These are phyloP conservation scores for Drosophila leonis DNA, from an alignment of 2,888 invertebrate genomes.

Conservation along the genomic window DNA sequence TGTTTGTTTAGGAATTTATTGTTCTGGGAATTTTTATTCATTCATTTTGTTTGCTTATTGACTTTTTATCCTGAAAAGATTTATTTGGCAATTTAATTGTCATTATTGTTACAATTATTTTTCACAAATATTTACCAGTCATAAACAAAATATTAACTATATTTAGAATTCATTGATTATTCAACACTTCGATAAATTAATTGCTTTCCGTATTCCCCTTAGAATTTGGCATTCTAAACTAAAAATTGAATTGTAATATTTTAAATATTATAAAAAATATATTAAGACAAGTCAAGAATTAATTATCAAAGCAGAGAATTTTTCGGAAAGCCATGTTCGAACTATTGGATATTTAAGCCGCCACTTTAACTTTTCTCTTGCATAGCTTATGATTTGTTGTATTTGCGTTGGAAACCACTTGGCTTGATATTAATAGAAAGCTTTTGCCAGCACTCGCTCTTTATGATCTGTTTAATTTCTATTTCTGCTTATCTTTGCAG, in stretches of 20 bases:
- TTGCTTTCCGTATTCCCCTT: neutral
- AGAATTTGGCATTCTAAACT: neutral
- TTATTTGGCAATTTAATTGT: constrained; percentile 11
- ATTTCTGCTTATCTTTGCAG: constrained; percentile 14
- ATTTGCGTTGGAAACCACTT: neutral
- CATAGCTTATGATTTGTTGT: neutral
- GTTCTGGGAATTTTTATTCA: neutral
- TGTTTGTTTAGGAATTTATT: constrained; percentile 7
- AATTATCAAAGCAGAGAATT: neutral
- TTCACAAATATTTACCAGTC: neutral
- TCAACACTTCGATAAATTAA: neutral
- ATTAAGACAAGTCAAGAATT: neutral
- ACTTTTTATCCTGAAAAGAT: neutral
- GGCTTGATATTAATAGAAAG: neutral
- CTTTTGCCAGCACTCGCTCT: neutral
- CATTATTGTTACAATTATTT: neutral
- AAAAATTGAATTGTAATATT: neutral
- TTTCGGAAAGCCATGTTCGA: too few relatives aligned
- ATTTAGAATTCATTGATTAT: neutral
- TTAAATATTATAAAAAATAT: neutral
- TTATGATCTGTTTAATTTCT: constrained; percentile 5
- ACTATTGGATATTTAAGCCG: neutral
- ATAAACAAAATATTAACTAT: neutral
- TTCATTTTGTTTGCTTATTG: neutral
- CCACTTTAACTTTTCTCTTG: neutral